phyloP scores from a whole-genome alignment of 2,113 vertebrate species.

The Myotis davidii region DNA sequence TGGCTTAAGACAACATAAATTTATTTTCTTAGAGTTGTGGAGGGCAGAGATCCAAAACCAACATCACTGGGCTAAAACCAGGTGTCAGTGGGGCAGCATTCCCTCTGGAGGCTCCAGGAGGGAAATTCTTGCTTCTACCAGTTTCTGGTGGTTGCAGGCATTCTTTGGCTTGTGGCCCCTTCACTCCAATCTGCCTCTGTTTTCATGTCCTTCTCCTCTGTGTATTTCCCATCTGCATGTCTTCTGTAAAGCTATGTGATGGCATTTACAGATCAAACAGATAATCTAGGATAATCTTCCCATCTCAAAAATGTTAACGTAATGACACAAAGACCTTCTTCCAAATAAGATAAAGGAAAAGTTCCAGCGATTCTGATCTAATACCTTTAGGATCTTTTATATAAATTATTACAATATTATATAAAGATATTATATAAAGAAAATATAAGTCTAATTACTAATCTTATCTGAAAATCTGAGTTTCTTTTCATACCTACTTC shows the following conservation, averaged over 20 bases:
- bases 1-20: background rate
- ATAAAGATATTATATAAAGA: conserved; percentile 8
- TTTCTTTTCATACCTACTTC: background rate
- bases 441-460: background rate
- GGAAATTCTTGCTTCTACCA: background rate
- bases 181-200: background rate
- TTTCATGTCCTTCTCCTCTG: background rate
- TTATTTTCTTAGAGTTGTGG: background rate
- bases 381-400: background rate
- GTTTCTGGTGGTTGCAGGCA: too few species aligned
- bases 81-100: too few species aligned
- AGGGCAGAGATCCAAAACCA: background rate
- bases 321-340: background rate
- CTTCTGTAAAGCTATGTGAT: background rate
- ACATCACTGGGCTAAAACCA: background rate
- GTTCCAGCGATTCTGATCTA: background rate
- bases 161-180: background rate
- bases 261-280: background rate
- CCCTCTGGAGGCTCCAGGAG: too few species aligned
- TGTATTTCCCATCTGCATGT: background rate
- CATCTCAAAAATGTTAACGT: background rate
- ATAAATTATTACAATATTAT: background rate
- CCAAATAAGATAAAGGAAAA: background rate
- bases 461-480: background rate
- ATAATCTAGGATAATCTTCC: background rate